These are phyloP conservation scores for Ips typographus DNA, from an alignment of 1,140 invertebrate genomes.

Conservation along the genomic window DNA sequence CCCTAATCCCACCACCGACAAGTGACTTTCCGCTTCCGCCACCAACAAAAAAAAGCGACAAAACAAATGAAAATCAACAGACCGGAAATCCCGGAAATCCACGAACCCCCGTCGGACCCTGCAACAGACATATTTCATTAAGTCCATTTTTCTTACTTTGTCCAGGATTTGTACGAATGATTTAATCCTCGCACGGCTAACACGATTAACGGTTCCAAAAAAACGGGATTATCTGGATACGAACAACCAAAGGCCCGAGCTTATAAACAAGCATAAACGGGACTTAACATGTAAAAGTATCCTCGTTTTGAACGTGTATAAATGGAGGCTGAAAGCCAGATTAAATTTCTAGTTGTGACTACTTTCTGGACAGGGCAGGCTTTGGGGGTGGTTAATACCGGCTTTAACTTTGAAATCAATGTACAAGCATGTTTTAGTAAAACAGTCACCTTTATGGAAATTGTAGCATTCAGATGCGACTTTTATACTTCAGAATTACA, in stretches of 20 bases:
- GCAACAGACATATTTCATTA: conserved; percentile 50
- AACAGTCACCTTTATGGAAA: too few species aligned
- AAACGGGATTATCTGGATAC: conserved; percentile 6
- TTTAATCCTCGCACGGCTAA: conserved; percentile 7
- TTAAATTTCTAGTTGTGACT: too few species aligned
- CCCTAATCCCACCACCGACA: neutral
- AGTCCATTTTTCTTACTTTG: conserved; percentile 25
- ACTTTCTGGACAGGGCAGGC: too few species aligned
- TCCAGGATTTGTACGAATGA: conserved; percentile 9
- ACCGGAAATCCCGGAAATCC: conserved; percentile 60
- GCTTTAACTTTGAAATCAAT: too few species aligned
- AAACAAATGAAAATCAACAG: conserved; percentile 51
- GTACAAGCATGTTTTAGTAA: too few species aligned
- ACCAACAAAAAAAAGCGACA: conserved; percentile 29
- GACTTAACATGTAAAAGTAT: too few species aligned
- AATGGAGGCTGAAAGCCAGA: too few species aligned
- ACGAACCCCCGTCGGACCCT: conserved; percentile 57
- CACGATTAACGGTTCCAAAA: conserved; percentile 3
- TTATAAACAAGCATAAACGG: too few species aligned
- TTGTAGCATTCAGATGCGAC: too few species aligned
- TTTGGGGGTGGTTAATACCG: too few species aligned
- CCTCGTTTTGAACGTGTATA: too few species aligned
- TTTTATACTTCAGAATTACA: too few species aligned
- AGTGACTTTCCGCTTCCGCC: conserved; percentile 12
- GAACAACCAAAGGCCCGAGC: neutral